Evolutionary conservation across 2,113 vertebrate genomes (phyloP), one percentile per base, ranked within the genome.

Genomic region (Todiramphus saurophagus): DNA sequence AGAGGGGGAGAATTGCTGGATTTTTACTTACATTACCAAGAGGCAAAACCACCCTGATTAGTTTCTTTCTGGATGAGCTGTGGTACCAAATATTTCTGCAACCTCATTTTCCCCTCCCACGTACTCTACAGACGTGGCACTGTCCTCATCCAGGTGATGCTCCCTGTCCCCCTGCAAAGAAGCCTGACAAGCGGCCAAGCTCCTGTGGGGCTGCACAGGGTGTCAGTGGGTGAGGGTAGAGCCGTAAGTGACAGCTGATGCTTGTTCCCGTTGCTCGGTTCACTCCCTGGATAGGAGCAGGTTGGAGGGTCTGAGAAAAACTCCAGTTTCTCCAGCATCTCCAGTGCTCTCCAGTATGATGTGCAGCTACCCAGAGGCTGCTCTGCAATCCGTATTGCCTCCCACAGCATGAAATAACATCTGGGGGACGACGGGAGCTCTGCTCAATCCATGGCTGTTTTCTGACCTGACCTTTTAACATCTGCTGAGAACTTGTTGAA

Each of bases 111-210:
- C 56, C 46, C 31, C 11, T 44, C 51, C 23, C 12, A 13, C 12
- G 1, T 4, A 1, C 33, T 7, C 51, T 16, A 5, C 21, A 87
- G 58, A 37, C 8, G 30, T 3, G 9, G 28, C 19, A 2, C 30
- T n/a, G 72, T 39, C 83, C 68, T 14, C 0, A 3, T 39, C 19
- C 1, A 6, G 46, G 41, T 0, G 1, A 2, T 0, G 7, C 16
- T 66, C 37, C 27, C 24, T 27, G 77, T 46, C 3, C 27, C 39
- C 21, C 19, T 4, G 25, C 15, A 44, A 27, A 41, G 35, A 23
- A 30, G 3, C 13, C 59, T 27, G 35, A 35, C 5, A 39, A 28
- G 28, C 51, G 56, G 55, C 66, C 2, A 1, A 20, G 25, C 41
- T 24, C 64, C 16, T 25, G 4, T 7, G 25, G 73, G 23, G 11